Conservation (phyloP, 2,113 vertebrate genomes). For the Rafetus swinhoei region DNA sequence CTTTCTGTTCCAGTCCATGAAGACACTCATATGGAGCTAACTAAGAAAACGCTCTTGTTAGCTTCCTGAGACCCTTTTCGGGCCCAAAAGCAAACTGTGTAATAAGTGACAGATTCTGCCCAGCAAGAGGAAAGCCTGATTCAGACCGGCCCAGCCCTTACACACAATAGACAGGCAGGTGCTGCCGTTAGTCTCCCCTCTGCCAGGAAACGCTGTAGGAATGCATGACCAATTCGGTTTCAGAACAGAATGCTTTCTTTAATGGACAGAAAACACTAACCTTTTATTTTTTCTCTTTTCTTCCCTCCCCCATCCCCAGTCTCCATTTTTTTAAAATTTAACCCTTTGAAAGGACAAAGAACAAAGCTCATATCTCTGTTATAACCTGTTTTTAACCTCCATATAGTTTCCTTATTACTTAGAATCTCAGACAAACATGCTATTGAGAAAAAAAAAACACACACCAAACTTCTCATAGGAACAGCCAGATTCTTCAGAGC, state of each 20-base stretch:
- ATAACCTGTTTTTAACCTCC: background rate
- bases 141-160: background rate
- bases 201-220: slow-evolving; percentile 85
- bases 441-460: slow-evolving; percentile 31
- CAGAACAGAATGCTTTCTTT: slow-evolving; percentile 83
- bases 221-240: slow-evolving; percentile 88
- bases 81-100: slow-evolving; percentile 64
- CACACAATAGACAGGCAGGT: slow-evolving; percentile 78
- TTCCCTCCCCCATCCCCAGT: background rate
- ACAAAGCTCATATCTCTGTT: slow-evolving; percentile 18
- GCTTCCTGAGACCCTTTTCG: slow-evolving; percentile 36
- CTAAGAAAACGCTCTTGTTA: slow-evolving; percentile 17
- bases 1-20: slow-evolving; percentile 25
- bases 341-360: slow-evolving; percentile 74
- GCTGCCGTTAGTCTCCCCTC: slow-evolving; percentile 74
- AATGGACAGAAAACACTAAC: slow-evolving; percentile 87
- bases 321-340: slow-evolving; percentile 67
- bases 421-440: background rate
- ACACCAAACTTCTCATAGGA: slow-evolving; percentile 14
- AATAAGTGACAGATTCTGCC: slow-evolving; percentile 78
- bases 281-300: slow-evolving; percentile 76
- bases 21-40: slow-evolving; percentile 57
- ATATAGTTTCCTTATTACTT: background rate
- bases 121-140: slow-evolving; percentile 36
- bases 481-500: background rate